Evolutionary conservation across 2,113 vertebrate genomes (phyloP), one percentile per base, ranked within the genome.

Genomic region (Gallinago paraguaiae): DNA sequence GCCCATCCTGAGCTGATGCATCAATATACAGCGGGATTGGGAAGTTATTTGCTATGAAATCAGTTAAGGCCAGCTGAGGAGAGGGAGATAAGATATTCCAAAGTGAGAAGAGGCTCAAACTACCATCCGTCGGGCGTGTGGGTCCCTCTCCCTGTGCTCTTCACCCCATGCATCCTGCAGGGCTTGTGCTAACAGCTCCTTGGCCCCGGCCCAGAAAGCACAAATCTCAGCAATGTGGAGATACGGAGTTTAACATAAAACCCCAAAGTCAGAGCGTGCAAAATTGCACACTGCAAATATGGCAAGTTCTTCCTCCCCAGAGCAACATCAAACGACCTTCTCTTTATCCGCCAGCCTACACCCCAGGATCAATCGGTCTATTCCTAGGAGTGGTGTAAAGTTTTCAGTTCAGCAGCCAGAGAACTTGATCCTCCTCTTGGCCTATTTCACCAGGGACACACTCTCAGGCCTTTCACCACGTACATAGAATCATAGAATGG

Each of bases 321-420:
- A 90, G 76, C 72, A 48, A 89, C 56, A 75, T 85, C 82, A 92
- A 84, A 90, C 4, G 50, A 88, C 90, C 65, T 93, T 70, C 59
- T 87, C 84, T 92, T 86, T 78, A 54, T 54, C 86, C 4, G 2
- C 56, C 83, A 95, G 71, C 53, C 68, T 22, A 80, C 77, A 17
- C 86, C 63, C 3, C 1, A 76, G 88, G 82, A 91, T 95, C 95
- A 86, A 4, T 93, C 0, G 0, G 14, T 39, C 41, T 79, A 76
- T 67, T 96, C 92, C 88, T 90, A 48, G 74, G 84, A 93, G 82
- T 39, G 50, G 59, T 94, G 71, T 92, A 81, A 93, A 83, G 41
- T 93, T 95, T 82, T 83, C 64, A 16, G 22, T 19, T 88, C 74
- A 88, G 57, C 77, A 93, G 80, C 53, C 0, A 0, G 39, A 91